phyloP scores from a whole-genome alignment of 2,888 invertebrate genomes.

The Chromoteleia sp. region DNA sequence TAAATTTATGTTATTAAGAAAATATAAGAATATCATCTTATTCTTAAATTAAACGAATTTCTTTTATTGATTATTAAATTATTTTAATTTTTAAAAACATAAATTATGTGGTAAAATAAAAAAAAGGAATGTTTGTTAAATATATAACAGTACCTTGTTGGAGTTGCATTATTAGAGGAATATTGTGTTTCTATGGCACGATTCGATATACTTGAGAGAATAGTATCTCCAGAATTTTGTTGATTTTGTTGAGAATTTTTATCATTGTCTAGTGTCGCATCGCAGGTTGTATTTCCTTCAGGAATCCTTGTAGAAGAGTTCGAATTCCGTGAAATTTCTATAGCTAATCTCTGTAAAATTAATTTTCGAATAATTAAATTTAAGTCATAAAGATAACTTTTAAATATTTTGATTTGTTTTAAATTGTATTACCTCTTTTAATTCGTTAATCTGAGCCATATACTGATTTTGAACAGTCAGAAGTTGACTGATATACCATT shows the following conservation, averaged over 20 bases:
- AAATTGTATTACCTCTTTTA: slow-evolving; percentile 88
- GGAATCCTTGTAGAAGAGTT: slow-evolving; percentile 85
- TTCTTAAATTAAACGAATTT: no score
- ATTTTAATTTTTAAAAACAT: not conserved
- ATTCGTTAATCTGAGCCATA: slow-evolving; percentile 92
- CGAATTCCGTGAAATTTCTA: slow-evolving; percentile 89
- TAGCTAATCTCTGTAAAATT: slow-evolving; percentile 86
- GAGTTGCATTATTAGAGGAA: slow-evolving; percentile 70
- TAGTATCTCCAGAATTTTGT: slow-evolving; percentile 73
- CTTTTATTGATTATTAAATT: no score
- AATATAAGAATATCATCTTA: no score
- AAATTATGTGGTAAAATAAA: slow-evolving; percentile 3
- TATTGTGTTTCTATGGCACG: slow-evolving; percentile 74
- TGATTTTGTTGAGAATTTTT: slow-evolving; percentile 70
- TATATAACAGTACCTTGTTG: slow-evolving; percentile 74
- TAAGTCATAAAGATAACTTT: not conserved
- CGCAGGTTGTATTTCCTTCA: slow-evolving; percentile 71
- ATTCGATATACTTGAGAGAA: slow-evolving; percentile 71
- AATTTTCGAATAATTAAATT: not conserved
- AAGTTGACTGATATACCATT: slow-evolving; percentile 95
- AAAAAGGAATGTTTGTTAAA: no score
- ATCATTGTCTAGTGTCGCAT: slow-evolving; percentile 71
- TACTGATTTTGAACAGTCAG: slow-evolving; percentile 92
- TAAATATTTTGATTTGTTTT: not conserved
- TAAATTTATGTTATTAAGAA: not conserved